Evolutionary conservation across 2,797 vertebrate genomes (phyloP), one percentile per base, ranked within the genome.

Genomic region (Pampus argenteus): DNA sequence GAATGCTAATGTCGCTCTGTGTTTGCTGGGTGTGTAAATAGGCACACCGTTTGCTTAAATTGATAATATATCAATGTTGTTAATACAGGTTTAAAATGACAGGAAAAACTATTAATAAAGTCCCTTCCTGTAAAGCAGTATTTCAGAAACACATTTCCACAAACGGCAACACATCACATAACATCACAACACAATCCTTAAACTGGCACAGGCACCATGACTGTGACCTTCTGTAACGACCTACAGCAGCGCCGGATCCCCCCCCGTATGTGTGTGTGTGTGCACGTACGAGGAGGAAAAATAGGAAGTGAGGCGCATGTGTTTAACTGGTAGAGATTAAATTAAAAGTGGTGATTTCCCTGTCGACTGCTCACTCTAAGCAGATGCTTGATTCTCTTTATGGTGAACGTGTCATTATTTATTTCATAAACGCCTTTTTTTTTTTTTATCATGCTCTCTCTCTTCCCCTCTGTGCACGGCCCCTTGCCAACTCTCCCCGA

Each of bases 281-380:
- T 40, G 48, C 15, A 49, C 59, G 55, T 2, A 5, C 1, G 44
- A 79, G 73, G 51, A 70, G 58, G n/a, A n/a, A 56, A 65, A 61
- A 40, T 70, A 72, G 71, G 70, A 79, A 77, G 81, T 9, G 74
- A 72, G 78, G 79, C 79, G 59, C 71, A 28, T 76, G 76, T 81
- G 82, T 86, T 91, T 87, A 86, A 90, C 83, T 70, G 79, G 72
- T 62, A 50, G 78, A 87, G 88, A 90, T 86, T 67, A 87, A 92
- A 91, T 89, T 91, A 86, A 90, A 90, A 81, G 81, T 5, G 74
- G 28, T 89, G 88, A 90, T 91, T 92, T 91, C 91, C 90, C 91
- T 65, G 79, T 81, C 26, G 88, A 77, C 82, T 78, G 81, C 77
- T 84, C 60, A 74, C 86, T 80, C 83, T 45, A 44, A 84, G 86